A percentile compares a stretch with the other conserved stretches of the same genome.
Conservation (phyloP, 2,113 vertebrate species). For the Oceanites oceanicus region DNA sequence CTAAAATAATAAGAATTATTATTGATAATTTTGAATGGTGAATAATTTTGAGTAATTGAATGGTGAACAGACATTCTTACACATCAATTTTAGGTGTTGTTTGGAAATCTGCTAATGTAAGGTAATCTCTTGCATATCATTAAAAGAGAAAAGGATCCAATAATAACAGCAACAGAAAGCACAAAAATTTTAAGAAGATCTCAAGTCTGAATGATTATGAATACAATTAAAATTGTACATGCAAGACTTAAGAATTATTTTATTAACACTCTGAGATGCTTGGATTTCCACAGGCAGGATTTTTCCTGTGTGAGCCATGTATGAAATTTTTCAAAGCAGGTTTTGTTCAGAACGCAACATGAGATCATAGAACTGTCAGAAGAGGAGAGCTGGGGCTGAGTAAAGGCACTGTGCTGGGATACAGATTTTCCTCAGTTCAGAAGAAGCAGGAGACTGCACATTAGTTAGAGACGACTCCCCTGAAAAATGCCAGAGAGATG, state of each 20-base stretch:
- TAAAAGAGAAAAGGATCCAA: background rate
- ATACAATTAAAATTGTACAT: background rate
- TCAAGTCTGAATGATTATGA: background rate
- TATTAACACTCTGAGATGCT: background rate
- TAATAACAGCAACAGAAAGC: background rate
- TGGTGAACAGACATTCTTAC: background rate
- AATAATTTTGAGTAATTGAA: background rate
- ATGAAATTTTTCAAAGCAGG: background rate
- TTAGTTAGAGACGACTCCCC: rapidly evolving
- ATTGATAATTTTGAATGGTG: background rate
- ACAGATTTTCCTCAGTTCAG: background rate
- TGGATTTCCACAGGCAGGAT: background rate
- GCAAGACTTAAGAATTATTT: background rate
- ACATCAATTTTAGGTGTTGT: background rate
- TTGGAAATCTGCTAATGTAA: background rate
- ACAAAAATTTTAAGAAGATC: background rate
- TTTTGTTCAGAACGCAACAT: background rate
- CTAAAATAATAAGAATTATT: background rate
- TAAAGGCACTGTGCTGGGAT: background rate
- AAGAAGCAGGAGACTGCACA: background rate
- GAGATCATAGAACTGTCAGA: background rate
- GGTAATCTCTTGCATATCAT: background rate
- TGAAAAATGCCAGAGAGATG: background rate
- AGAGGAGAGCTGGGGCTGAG: background rate
- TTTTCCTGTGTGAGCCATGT: background rate